These are phyloP conservation scores for Allolobophora icterica DNA, from an alignment of 2,888 invertebrate species.

Conservation along the genomic window DNA sequence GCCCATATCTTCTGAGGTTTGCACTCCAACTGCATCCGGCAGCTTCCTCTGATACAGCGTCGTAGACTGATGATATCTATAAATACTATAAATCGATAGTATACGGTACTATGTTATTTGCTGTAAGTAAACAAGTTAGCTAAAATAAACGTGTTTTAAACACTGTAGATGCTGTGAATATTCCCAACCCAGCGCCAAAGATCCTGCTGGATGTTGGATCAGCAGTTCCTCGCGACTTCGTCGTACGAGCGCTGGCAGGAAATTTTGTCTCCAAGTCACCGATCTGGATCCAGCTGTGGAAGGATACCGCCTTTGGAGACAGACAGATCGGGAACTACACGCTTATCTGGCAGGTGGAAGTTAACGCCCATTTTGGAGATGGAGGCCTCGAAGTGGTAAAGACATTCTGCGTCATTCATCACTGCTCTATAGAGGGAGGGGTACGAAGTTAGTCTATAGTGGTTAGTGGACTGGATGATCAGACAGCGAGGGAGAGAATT, in stretches of 20 bases:
- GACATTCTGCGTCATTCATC: not conserved
- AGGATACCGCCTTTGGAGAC: not conserved
- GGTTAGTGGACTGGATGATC: not conserved
- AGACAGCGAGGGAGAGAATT: not conserved
- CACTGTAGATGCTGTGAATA: not conserved
- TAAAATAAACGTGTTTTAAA: not conserved
- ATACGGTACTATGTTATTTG: not conserved
- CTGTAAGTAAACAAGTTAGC: not conserved
- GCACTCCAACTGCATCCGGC: too few relatives aligned
- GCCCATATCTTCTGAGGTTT: too few relatives aligned
- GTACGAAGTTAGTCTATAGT: not conserved
- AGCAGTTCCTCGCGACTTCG: not conserved
- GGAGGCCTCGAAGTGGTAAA: slow-evolving; percentile 3
- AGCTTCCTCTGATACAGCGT: too few relatives aligned
- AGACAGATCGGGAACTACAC: not conserved
- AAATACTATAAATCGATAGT: not conserved
- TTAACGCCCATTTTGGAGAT: not conserved
- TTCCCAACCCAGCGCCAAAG: not conserved
- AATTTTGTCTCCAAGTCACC: not conserved
- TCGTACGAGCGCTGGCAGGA: not conserved
- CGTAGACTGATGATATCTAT: too few relatives aligned
- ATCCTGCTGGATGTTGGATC: not conserved
- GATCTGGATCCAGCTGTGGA: slow-evolving; percentile 4
- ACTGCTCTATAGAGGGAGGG: not conserved
- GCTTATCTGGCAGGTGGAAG: slow-evolving; percentile 20